Evolutionary conservation across 2,888 invertebrate species (phyloP), one percentile per base, ranked within the genome.

Genomic region (Caenorhabditis macrosperma): DNA sequence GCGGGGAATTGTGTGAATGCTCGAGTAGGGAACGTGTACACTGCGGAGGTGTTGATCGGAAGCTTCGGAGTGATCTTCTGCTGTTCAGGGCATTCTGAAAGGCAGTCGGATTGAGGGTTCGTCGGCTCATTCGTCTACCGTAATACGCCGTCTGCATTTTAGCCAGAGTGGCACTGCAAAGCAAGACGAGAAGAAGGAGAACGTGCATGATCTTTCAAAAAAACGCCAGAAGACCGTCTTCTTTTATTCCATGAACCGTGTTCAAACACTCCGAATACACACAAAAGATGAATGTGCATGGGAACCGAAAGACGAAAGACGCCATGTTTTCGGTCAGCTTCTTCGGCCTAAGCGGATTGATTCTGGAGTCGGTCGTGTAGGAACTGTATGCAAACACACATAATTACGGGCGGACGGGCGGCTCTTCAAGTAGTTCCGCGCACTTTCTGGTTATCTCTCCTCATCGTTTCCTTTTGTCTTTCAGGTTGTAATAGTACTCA

Each of bases 381-480:
- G 46, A 64, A 64, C 74, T 74, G 74, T 74, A 74, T 64, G 64
- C 59, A 74, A 64, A 74, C 20, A 74, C 41, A 59, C 74, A 74
- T 74, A 74, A 74, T 74, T 74, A 74, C 64, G 28, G 48, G 59
- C 44, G 61, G 61, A 48, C 15, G 12, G 48, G 41, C 38, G 55
- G 63, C 63, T 63, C 64, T 74, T 74, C 64, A 57, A 64, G 64
- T 64, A 71, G 60, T 71, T 71, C 69, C 61, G 72, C 64, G 74
- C 74, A 64, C 50, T 74, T 64, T 74, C 74, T 74, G 64, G 74
- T 74, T 74, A 64, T 57, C 57, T 69, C 64, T 67, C 46, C 44
- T 67, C 57, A 35, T 55, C n/a, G n/a, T 72, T 71, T 44, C 3
- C 17, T 7, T 44, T 28, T 44, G 41, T 46, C 33, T 10, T 54